Evolutionary conservation across 1,140 invertebrate species (phyloP), one percentile per base, ranked within the genome.

Genomic region (Drosophila virilis): DNA sequence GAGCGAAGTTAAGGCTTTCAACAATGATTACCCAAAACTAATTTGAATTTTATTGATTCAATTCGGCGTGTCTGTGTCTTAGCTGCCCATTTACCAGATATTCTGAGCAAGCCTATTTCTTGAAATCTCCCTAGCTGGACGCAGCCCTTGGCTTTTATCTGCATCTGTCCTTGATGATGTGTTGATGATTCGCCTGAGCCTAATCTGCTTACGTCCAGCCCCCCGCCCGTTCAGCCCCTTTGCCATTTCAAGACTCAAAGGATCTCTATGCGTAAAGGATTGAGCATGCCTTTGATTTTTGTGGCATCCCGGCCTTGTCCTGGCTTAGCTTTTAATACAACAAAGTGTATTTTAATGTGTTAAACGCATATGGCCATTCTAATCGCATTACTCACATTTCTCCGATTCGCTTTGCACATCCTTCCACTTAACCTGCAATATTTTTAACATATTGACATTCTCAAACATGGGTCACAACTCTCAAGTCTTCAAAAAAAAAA

Each of bases 31-130:
- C 84, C 84, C 77, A 84, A 89, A 88, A 89, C 84, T 88, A 88
- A 88, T 88, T 88, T 88, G 84, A 88, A 88, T 88, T 88, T 88
- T 89, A 88, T 88, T 88, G 84, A 88, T 88, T 89, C 79, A 80
- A 81, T 81, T 83, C 84, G 73, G 71, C 50, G 78, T 68, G 46
- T 54, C 42, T 45, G n/a, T 57, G 58, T 48, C 77, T 69, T 46
- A 50, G 45, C 72, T 61, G 42, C 45, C 62, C 38, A 67, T 67
- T 57, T 50, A 9, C 45, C 15, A 38, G 45, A 58, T 57, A 73
- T 33, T 74, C 13, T 37, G 32, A 12, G 52, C 50, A 60, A 5
- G 46, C 10, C 40, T 15, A 50, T 43, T 42, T n/a, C 61, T 17
- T 43, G 12, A 35, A 46, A 33, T 46, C 37, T 42, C 15, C 13